Conservation (phyloP, 1,140 invertebrate species). For the Physella acuta region DNA sequence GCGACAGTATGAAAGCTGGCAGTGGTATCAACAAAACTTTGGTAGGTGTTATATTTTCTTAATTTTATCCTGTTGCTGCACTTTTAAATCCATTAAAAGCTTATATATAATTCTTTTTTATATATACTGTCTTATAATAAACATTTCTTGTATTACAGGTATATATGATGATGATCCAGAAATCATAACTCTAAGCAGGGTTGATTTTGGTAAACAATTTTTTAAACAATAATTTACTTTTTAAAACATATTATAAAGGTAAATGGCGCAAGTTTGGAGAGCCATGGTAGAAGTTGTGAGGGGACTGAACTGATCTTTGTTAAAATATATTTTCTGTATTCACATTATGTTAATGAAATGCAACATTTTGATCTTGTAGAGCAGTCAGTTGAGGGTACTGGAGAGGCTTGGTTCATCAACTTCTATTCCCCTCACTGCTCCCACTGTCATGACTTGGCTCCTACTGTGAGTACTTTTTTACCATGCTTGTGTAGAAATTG, state of each 20-base stretch:
- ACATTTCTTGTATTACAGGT: conserved; percentile 48
- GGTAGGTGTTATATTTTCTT: conserved; percentile 60
- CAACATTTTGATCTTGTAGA: too few relatives aligned
- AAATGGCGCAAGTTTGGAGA: too few relatives aligned
- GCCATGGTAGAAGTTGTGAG: too few relatives aligned
- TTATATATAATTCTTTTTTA: background rate
- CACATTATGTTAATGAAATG: too few relatives aligned
- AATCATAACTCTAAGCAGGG: conserved; percentile 74
- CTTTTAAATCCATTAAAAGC: background rate
- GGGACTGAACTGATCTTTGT: too few relatives aligned
- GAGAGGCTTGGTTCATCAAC: conserved; percentile 79
- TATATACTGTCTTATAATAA: background rate
- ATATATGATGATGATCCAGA: conserved; percentile 84
- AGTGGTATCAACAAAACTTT: conserved; percentile 82
- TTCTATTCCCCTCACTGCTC: conserved; percentile 84
- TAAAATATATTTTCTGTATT: too few relatives aligned
- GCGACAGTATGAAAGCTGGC: conserved; percentile 74
- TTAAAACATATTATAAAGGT: too few relatives aligned
- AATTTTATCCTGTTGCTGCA: conserved; percentile 5
- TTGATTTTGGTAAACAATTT: conserved; percentile 73
- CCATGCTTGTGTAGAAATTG: too few relatives aligned
- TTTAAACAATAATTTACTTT: too few relatives aligned
- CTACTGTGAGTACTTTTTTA: conserved; percentile 63
- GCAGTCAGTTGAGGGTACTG: conserved; percentile 66
- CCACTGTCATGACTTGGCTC: conserved; percentile 78